A percentile compares a stretch with the other conserved stretches of the same genome.
Evolutionary conservation across 2,888 invertebrate genomes (phyloP).

Genomic region (Deilephila elpenor): DNA sequence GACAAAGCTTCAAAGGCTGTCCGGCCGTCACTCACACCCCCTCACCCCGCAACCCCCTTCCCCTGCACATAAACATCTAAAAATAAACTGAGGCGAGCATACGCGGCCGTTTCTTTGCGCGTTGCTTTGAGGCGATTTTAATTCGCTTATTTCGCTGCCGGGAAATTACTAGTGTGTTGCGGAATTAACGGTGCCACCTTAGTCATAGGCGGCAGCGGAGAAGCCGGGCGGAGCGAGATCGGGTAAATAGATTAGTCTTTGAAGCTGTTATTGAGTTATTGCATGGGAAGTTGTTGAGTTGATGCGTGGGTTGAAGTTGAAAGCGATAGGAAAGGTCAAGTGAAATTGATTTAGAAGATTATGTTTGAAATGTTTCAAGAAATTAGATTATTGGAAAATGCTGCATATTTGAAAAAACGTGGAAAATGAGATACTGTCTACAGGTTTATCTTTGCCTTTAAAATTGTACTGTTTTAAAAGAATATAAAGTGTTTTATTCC

Average conservation of each 20-base stretch:
- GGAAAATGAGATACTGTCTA: too few species aligned
- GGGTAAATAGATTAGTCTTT: background rate
- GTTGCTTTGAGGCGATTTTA: conserved; percentile 80
- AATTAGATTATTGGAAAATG: too few species aligned
- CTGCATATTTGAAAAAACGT: too few species aligned
- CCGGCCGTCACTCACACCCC: conserved; percentile 46
- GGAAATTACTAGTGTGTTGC: conserved; percentile 73
- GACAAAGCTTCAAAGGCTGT: conserved; percentile 67
- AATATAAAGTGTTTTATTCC: too few species aligned
- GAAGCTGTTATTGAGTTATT: conserved; percentile 5
- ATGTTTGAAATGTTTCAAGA: too few species aligned
- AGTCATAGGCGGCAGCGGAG: conserved; percentile 38
- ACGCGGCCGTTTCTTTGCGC: conserved; percentile 75
- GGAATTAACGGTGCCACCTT: conserved; percentile 56
- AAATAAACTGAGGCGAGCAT: conserved; percentile 66
- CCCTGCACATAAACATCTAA: conserved; percentile 65
- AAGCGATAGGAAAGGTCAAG: background rate
- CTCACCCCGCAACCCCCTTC: conserved; percentile 29
- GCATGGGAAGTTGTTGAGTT: background rate
- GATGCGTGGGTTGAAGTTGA: background rate
- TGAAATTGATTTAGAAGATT: too few species aligned
- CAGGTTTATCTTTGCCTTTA: too few species aligned
- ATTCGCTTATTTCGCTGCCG: conserved; percentile 78
- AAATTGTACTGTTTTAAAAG: too few species aligned
- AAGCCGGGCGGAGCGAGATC: conserved; percentile 22